Evolutionary conservation across 2,888 invertebrate species (phyloP).

Genomic region (Drosophila limbata): DNA sequence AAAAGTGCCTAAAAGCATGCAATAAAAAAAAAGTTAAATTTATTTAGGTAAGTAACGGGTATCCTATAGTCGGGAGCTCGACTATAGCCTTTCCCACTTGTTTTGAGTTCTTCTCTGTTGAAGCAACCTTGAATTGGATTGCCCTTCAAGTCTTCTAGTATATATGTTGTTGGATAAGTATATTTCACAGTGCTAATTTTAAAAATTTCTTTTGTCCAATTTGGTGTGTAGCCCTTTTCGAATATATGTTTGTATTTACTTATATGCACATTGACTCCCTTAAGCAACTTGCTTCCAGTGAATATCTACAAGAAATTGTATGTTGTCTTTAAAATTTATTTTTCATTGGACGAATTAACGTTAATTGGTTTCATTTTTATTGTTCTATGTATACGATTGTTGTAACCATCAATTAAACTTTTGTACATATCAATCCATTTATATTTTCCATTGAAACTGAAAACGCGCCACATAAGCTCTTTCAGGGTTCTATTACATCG

Average conservation of each 20-base stretch:
- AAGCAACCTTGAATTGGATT: background rate
- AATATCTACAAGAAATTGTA: background rate
- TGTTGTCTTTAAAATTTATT: background rate
- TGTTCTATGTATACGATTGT: background rate
- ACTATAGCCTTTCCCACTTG: too few relatives aligned
- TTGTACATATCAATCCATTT: slow-evolving; percentile 1
- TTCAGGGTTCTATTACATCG: background rate
- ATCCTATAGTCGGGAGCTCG: too few relatives aligned
- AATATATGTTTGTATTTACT: too few relatives aligned
- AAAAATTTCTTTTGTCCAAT: background rate
- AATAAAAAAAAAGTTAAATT: too few relatives aligned
- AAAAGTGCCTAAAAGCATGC: too few relatives aligned
- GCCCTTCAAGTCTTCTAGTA: background rate
- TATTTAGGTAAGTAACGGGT: too few relatives aligned
- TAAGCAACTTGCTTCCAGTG: background rate
- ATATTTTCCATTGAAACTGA: background rate
- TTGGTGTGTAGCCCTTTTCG: too few relatives aligned
- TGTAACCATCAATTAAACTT: background rate
- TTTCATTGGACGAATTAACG: background rate
- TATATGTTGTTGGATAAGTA: background rate
- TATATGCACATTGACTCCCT: background rate
- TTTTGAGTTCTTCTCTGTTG: background rate
- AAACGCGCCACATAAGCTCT: background rate
- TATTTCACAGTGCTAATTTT: background rate
- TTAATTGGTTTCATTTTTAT: background rate